Base-by-base conservation (phyloP, 2,113 vertebrate genomes). In the Pteruthius melanotis region DNA sequence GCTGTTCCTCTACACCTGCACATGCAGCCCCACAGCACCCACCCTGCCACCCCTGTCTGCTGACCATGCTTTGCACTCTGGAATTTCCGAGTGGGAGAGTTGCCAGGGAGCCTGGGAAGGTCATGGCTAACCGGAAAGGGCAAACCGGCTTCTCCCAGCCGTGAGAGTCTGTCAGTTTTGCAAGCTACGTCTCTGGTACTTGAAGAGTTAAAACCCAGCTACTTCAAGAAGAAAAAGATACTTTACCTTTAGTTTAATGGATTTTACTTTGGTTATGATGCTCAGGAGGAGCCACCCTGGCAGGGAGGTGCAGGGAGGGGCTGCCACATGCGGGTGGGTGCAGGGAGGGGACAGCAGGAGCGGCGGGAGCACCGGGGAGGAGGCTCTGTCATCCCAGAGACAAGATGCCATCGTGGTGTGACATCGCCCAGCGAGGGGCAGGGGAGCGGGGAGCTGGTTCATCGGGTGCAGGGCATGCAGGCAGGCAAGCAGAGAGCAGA, bases 241-340 rank as follows among this genome's bases (percentile, higher is more conserved):
- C 97, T 94, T 98, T 98, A 98, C 97, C 97, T 98, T 98, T 98
- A 98, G 97, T 98, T 98, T 98, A 98, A 98, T 98, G 97, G 97
- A 98, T 98, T 98, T 97, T 97, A 96, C 97, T 97, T 97, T 66
- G 97, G 95, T 96, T 96, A 96, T 96, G 97, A 96, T 95, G 96
- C 96, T 97, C 94, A 66, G 93, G 90, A 94, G 85, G 93, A 81
- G 94, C 93, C 87, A 95, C 95, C 95, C 96, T 97, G 96, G 81
- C 18, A 92, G 95, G 95, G 83, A 86, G 88, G 91, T 87, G 74
- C 71, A n/a, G 26, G 49, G 77, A 68, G 78, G 59, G 86, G 83
- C 64, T 68, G 89, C 26, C n/a, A 79, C 86, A 87, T 75, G 75
- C 71, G 47, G 85, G 90, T 81, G 80, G 75, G 71, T 63, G 75